Percentiles rank a stretch among this genome's conserved stretches.
phyloP scores from a whole-genome alignment of 2,888 invertebrate species.

The Argyresthia goedartella region DNA sequence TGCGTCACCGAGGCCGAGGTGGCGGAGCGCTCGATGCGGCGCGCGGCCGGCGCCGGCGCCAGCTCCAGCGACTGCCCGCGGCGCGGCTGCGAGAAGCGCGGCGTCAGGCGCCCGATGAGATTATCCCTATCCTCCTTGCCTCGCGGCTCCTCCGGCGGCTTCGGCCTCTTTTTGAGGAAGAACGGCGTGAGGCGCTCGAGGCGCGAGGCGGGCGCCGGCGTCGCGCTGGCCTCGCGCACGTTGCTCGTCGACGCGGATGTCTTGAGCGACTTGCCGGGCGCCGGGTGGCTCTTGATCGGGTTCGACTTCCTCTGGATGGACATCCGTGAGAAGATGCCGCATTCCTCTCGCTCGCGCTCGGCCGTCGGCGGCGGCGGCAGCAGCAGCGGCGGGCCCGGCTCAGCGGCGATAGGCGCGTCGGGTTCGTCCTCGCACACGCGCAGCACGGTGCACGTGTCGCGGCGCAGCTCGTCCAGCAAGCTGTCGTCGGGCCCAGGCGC shows the following conservation, averaged over 20 bases:
- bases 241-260: slow-evolving; percentile 59
- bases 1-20: slow-evolving; percentile 49
- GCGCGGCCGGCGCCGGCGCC: slow-evolving; percentile 23
- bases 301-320: slow-evolving; percentile 60
- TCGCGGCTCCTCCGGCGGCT: slow-evolving; percentile 34
- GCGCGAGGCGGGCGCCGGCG: slow-evolving; percentile 45
- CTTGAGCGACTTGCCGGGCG: too few species aligned
- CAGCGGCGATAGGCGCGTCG: slow-evolving; percentile 5
- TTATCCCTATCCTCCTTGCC: slow-evolving; percentile 36
- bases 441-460: slow-evolving; percentile 50
- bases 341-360: slow-evolving; percentile 23
- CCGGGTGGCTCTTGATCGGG: slow-evolving; percentile 46
- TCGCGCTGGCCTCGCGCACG: slow-evolving; percentile 48
- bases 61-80: slow-evolving; percentile 59
- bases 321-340: slow-evolving; percentile 46
- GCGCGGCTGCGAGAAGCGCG: slow-evolving; percentile 57
- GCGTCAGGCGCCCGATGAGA: slow-evolving; percentile 53
- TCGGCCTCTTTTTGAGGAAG: slow-evolving; percentile 56
- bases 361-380: background rate
- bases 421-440: slow-evolving; percentile 47
- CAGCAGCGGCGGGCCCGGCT: too few species aligned
- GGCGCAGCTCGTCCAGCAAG: slow-evolving; percentile 52
- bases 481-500: slow-evolving; percentile 47
- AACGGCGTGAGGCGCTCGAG: slow-evolving; percentile 61
- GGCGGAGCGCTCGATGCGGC: slow-evolving; percentile 48